Evolutionary conservation across 2,113 vertebrate genomes (phyloP).

Genomic region (Gorsachius goisagi): DNA sequence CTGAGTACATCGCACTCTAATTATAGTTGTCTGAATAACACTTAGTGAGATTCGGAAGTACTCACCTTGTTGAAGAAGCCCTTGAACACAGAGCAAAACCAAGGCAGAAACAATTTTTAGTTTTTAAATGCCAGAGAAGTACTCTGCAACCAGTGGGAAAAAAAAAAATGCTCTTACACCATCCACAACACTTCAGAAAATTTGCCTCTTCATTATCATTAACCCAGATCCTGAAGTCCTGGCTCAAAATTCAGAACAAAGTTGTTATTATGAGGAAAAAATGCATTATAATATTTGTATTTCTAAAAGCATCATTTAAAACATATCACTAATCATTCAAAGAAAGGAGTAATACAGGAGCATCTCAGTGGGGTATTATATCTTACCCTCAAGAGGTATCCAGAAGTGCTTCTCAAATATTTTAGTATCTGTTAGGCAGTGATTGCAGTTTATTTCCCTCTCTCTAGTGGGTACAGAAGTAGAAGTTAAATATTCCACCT

Average conservation of each 20-base stretch:
- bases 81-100: constrained; percentile 25
- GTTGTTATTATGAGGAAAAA: neutral
- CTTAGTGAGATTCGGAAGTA: constrained; percentile 15
- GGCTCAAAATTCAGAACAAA: constrained; percentile 5
- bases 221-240: neutral
- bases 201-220: neutral
- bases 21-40: constrained; percentile 45
- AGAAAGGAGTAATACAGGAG: neutral
- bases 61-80: constrained; percentile 38
- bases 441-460: constrained; percentile 46
- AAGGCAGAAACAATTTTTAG: neutral
- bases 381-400: constrained; percentile 44
- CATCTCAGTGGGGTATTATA: neutral
- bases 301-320: constrained; percentile 44
- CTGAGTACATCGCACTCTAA: constrained; percentile 36
- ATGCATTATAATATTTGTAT: constrained; percentile 15
- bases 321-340: neutral
- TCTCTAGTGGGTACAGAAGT: constrained; percentile 28
- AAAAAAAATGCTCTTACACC: neutral
- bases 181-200: constrained; percentile 8
- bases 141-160: neutral
- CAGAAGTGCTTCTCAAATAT: constrained; percentile 53
- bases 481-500: constrained; percentile 33
- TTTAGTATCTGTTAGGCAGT: constrained; percentile 60
- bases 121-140: neutral